Conservation (phyloP, 2,113 vertebrate genomes). For the Furnarius figulus region DNA sequence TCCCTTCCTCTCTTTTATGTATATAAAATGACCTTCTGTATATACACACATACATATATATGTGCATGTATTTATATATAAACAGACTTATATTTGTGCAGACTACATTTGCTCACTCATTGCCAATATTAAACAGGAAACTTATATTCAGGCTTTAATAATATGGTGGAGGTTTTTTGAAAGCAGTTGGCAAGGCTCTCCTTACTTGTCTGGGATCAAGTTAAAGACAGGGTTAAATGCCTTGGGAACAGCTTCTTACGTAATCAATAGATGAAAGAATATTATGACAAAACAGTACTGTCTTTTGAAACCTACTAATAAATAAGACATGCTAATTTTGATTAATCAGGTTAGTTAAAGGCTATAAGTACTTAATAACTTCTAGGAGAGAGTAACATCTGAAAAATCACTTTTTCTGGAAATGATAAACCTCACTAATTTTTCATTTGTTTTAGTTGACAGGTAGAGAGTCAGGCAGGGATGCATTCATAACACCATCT, state of each 20-base stretch:
- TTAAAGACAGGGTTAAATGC: neutral
- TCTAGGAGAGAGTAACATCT: neutral
- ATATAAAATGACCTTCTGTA: neutral
- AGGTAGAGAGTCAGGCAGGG: neutral
- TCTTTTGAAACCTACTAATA: neutral
- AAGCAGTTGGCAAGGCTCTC: neutral
- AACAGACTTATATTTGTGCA: neutral
- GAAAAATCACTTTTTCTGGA: neutral
- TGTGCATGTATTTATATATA: neutral
- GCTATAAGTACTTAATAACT: neutral
- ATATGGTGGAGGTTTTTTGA: neutral
- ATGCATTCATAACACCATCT: neutral
- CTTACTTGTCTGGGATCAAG: neutral
- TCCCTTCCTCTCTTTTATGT: neutral
- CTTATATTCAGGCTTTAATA: neutral
- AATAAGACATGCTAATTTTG: slow-evolving; percentile 4
- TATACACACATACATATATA: neutral
- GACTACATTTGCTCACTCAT: neutral
- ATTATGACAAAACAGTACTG: neutral
- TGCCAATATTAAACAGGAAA: neutral
- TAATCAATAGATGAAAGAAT: neutral
- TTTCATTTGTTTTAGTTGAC: neutral
- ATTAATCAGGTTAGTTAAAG: neutral
- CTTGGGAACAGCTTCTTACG: neutral
- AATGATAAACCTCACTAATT: neutral